Evolutionary conservation across 2,888 invertebrate genomes (phyloP), one percentile per base, ranked within the genome.

Genomic region (Phengaris arion): DNA sequence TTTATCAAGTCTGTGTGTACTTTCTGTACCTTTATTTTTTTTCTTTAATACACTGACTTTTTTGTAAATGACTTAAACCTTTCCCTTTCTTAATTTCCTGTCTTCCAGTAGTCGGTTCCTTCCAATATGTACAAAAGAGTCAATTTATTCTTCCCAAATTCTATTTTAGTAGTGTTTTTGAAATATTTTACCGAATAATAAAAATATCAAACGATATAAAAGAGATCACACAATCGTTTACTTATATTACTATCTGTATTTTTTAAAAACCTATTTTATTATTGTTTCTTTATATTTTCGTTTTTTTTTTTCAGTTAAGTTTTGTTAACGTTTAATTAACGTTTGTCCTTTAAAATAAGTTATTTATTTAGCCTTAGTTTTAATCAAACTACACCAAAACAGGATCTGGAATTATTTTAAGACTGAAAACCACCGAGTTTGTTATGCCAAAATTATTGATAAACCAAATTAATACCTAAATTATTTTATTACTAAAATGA

Each of bases 21-120:
- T 35, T 22, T 22, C 22, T 22, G 22, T 22, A 22, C 22, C 22
- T 22, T 22, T 35, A 35, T 35, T 35, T 35, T 35, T 35, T 35
- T 35, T 35, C 35, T 35, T 35, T 35, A 35, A 2, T 35, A 35
- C 35, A 35, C 35, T 35, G 35, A 35, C 35, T 3, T 35, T 35
- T 35, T 35, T 35, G 35, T 35, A 35, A 48, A 48, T 48, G 48
- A 48, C 4, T 48, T 48, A 35, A 2, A 35, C 35, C 48, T 22
- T 45, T 12, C 10, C 48, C n/a, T 70, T 51, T 10, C 6, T 87
- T 87, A 85, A 83, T 86, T 89, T 89, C 85, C 86, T 82, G 93
- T 93, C 93, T 93, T 93, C 93, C 93, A 92, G 84, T 80, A 76
- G 92, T 93, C 93, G 93, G 92, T 93, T 91, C 90, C 92, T 92